phyloP scores from a whole-genome alignment of 2,113 vertebrate genomes.

The Callipepla squamata region DNA sequence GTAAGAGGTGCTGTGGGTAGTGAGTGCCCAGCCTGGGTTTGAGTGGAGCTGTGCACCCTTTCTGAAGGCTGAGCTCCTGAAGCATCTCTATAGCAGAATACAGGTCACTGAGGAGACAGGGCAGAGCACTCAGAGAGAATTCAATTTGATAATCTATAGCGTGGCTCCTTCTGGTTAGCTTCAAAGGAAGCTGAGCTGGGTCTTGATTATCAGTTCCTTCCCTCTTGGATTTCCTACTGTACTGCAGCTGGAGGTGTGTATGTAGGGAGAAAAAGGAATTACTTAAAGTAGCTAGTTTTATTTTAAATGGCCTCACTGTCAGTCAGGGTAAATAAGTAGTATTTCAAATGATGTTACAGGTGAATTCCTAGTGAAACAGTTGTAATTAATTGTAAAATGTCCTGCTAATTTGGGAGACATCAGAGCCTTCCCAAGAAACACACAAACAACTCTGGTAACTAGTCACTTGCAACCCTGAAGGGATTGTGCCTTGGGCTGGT shows the following conservation, averaged over 20 bases:
- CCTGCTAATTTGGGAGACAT: not conserved
- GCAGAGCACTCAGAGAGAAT: not conserved
- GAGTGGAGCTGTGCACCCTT: accelerated
- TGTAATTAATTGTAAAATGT: not conserved
- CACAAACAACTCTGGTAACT: not conserved
- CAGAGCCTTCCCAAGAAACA: accelerated
- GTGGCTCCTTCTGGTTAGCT: not conserved
- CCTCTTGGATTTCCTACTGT: not conserved
- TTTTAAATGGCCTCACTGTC: not conserved
- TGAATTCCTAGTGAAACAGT: not conserved
- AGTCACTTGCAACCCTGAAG: not conserved
- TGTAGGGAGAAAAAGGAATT: not conserved
- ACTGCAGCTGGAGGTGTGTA: not conserved
- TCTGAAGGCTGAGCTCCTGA: not conserved
- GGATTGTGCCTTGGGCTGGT: not conserved
- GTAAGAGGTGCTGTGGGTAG: not conserved
- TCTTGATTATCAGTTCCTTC: not conserved
- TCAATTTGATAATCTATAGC: not conserved
- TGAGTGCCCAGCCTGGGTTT: not conserved
- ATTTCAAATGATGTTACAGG: not conserved
- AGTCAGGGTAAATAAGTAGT: not conserved
- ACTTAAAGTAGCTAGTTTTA: not conserved
- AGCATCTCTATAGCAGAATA: not conserved
- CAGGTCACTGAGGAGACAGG: not conserved
- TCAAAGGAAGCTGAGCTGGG: not conserved